Evolutionary conservation across 2,113 vertebrate genomes (phyloP), one percentile per base, ranked within the genome.

Genomic region (Toxostoma redivivum): DNA sequence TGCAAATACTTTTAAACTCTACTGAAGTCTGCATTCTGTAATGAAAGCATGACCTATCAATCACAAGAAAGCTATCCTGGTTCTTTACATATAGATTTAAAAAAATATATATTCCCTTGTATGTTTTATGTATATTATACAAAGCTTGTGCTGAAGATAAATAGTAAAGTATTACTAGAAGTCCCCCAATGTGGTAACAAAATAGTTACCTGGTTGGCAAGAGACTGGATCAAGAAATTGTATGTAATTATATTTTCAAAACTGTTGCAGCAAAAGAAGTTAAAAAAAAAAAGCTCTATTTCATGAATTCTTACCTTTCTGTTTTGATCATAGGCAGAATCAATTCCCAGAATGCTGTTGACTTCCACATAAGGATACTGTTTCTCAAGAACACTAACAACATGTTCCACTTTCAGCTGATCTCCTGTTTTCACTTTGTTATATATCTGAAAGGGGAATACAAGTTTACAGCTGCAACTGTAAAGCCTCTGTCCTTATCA

Each of bases 281-380:
- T 12, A 11, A 2, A 15, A 1, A 5, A 30, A 76, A 53, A 58
- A 24, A 18, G 10, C 25, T 56, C 21, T n/a, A 12, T n/a, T 66
- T 31, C 16, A 47, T 64, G 5, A 83, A 38, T 47, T 48, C 88
- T 98, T 97, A 99, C 99, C 99, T 99, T 99, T 58, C 99, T 98
- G 97, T 99, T 99, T 92, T 97, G 98, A 97, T 99, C 99, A 28
- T 99, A 99, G 74, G 94, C 98, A 92, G 99, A 99, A 96, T 99
- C 99, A 5, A 98, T 96, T 64, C 99, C 99, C 84, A 99, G 97
- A 93, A 99, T 94, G 85, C 99, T 99, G 95, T 91, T 98, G 91
- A 99, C 95, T 97, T 99, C 99, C 14, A 99, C 98, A 4, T 99
- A 99, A 1, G 99, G 99, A 88, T 99, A 99, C 81, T 98, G 98